Conservation (phyloP, 2,888 invertebrate species). For the Periphyllus acericola region DNA sequence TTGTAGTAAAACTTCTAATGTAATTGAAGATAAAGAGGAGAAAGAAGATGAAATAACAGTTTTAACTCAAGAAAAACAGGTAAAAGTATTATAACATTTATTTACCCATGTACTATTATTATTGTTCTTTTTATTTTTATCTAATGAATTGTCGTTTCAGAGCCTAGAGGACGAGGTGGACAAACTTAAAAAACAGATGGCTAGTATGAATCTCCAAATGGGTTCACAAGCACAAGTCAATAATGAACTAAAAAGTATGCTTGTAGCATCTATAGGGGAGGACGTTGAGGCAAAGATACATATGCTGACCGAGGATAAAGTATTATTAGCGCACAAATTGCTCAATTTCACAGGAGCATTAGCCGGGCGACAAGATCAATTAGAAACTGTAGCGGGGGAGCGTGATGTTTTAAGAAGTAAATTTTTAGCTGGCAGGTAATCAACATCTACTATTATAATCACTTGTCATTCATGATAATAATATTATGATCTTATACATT, state of each 20-base stretch:
- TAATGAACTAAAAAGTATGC: constrained; percentile 88
- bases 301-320: constrained; percentile 89
- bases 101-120: too few relatives aligned
- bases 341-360: constrained; percentile 86
- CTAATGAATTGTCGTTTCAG: constrained; percentile 67
- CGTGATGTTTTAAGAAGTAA: constrained; percentile 97
- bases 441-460: background rate
- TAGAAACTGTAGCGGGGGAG: constrained; percentile 91
- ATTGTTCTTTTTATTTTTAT: background rate
- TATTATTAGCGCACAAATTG: constrained; percentile 85
- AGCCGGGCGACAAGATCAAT: constrained; percentile 90
- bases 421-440: constrained; percentile 89
- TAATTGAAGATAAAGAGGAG: constrained; percentile 51
- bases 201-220: constrained; percentile 80
- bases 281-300: constrained; percentile 91
- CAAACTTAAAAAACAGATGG: constrained; percentile 76
- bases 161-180: constrained; percentile 73
- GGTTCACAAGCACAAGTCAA: constrained; percentile 91
- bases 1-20: constrained; percentile 44
- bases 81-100: background rate
- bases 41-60: constrained; percentile 63
- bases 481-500: constrained; percentile 45
- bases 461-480: background rate
- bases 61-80: constrained; percentile 58
- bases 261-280: constrained; percentile 95